Base-by-base conservation (phyloP, 2,888 invertebrate species). In the Periphyllus acericola region DNA sequence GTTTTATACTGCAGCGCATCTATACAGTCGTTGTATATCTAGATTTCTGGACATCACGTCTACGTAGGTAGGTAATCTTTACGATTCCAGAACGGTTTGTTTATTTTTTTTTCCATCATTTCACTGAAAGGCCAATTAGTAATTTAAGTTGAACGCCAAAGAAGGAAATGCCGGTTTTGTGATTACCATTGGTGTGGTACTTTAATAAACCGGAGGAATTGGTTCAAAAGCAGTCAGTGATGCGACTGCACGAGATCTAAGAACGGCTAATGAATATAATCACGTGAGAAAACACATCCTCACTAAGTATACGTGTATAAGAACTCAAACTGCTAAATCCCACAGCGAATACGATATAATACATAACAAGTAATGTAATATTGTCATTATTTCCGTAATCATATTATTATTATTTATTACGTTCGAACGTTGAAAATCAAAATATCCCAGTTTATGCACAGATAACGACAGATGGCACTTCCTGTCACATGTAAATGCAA, bases 111-210 rank as follows among this genome's bases (percentile, higher is more conserved):
- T 52, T 82, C 8, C 9, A 6, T n/a, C 9, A 4, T 17, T 71
- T 82, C 52, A 6, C 29, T 17, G 25, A 46, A 52, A 52, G 66
- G 8, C 82, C 52, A 82, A 82, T 82, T 82, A 82, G 82, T 82
- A 25, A 71, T 82, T 72, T 82, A 52, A 82, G 32, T 71, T 25
- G 17, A 71, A 40, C 81, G 46, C 68, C 46, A 8, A 46, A 71
- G 32, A 72, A 52, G 71, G 82, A 25, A 32, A 40, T 82, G 46
- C 32, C 5, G 40, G 68, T 71, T 71, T 81, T 6, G 25, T 46
- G 46, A 32, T 46, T 32, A 29, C 32, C 46, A 71, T 71, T 71
- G 36, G 82, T 83, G 52, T 83, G 55, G 74, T 74, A 71, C 46
- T 46, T 40, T 8, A 9, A 40, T 40, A 14, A 46, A 46, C 14